Base-by-base conservation (phyloP, 1,140 invertebrate genomes). In the roundworm (Caenorhabditis elegans) region DNA sequence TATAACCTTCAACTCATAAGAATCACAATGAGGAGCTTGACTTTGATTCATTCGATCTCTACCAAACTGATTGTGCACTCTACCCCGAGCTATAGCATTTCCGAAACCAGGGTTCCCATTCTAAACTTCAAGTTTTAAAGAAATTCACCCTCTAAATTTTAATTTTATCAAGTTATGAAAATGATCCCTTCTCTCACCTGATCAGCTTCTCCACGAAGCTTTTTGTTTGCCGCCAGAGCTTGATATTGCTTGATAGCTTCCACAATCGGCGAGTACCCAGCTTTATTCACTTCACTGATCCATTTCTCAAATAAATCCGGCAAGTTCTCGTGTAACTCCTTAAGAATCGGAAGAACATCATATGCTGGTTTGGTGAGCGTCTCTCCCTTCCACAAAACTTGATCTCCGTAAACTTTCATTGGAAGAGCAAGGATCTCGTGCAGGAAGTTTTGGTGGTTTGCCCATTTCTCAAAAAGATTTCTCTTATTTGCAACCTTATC, bases 321-420 rank as follows among this genome's bases (percentile, higher is more conserved):
- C 19, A 34, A 31, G 10, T 6, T 13, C 17, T 79, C 46, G 36
- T 79, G 49, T 24, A 53, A 28, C 13, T 60, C 70, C 46, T 55
- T 76, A 4, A 81, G 19, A 51, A 81, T 81, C 17, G 80, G 47
- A 31, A 81, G 65, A 24, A 81, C 47, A 65, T 81, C 80, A 22
- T 81, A 81, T 1, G 31, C 53, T 36, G 43, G 46, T 4, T 43
- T 43, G 1, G 65, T 77, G 34, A 53, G 19, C 13, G 53, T 46
- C 28, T 80, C 47, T 31, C 39, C 47, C 47, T 80, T 70, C 51
- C 34, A 46, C 15, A 60, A 46, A 4, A 34, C 24, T 19, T 76
- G 39, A 49, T 60, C 47, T n/a, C 34, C 15, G 34, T 55, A 79
- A 8, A 79, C 46, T 39, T 48, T 60, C 39, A 79, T 65, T 10